Conservation (phyloP, 2,888 invertebrate species). For the Disparrhopalites patrizii region DNA sequence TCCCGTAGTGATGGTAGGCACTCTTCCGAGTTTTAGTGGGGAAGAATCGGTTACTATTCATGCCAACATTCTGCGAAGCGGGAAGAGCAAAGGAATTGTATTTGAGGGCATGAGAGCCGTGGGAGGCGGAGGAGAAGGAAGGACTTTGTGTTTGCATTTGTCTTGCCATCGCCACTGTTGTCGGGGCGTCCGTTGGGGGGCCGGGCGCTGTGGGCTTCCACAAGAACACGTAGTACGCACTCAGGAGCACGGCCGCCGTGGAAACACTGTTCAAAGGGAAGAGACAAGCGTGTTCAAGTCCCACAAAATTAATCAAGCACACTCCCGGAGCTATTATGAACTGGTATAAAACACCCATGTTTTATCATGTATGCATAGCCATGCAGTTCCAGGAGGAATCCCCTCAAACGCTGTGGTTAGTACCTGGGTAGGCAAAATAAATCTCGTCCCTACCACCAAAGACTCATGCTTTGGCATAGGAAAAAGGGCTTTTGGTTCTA, state of each 20-base stretch:
- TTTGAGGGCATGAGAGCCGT: constrained; percentile 1
- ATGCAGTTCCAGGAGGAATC: too few relatives aligned
- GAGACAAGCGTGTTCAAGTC: too few relatives aligned
- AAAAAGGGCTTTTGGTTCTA: too few relatives aligned
- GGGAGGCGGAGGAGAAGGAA: constrained; percentile 1
- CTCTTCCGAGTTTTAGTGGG: neutral
- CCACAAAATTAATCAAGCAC: too few relatives aligned
- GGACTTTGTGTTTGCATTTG: neutral
- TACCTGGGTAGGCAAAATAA: too few relatives aligned
- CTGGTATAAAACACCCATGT: too few relatives aligned
- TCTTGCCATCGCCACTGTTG: constrained; percentile 22
- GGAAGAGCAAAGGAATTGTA: constrained; percentile 15
- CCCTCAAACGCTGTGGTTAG: too few relatives aligned
- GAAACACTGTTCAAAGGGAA: constrained; percentile 55
- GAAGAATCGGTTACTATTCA: neutral
- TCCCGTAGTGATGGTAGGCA: neutral
- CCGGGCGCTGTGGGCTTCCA: constrained; percentile 52
- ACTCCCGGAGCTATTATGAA: too few relatives aligned
- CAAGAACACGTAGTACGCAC: constrained; percentile 55
- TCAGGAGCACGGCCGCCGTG: constrained; percentile 55
- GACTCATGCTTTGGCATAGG: too few relatives aligned
- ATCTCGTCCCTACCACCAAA: too few relatives aligned
- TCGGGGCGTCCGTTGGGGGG: neutral
- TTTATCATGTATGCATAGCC: too few relatives aligned
- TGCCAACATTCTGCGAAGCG: neutral